Conservation (phyloP, 2,113 vertebrate genomes). For the Daubentonia madagascariensis region DNA sequence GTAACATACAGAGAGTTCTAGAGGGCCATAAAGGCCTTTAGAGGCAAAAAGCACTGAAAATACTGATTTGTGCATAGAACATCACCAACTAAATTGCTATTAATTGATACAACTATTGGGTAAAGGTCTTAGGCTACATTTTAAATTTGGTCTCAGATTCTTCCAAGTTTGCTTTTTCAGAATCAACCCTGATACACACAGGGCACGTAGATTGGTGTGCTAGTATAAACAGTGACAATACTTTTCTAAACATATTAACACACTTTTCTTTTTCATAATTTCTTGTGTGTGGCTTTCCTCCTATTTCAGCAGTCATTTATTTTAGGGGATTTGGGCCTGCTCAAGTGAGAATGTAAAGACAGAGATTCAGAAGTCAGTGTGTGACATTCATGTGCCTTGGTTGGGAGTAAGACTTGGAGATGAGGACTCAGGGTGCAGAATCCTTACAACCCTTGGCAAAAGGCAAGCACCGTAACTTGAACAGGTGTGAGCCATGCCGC, state of each 20-base stretch:
- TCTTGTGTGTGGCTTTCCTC: not conserved
- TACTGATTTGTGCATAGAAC: not conserved
- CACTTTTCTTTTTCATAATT: not conserved
- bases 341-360: not conserved
- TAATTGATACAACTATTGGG: not conserved
- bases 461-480: not conserved
- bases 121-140: not conserved
- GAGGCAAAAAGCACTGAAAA: not conserved
- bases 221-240: not conserved
- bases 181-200: not conserved
- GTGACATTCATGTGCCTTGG: not conserved
- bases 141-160: not conserved
- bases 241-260: not conserved
- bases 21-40: not conserved
- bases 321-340: not conserved
- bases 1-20: not conserved
- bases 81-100: not conserved
- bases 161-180: slow-evolving; percentile 1
- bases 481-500: not conserved
- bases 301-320: not conserved
- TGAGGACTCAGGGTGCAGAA: not conserved
- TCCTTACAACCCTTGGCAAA: not conserved
- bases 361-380: not conserved
- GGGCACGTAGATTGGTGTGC: not conserved
- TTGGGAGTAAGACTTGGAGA: not conserved